Percentiles rank a stretch among this genome's conserved stretches.
phyloP scores from a whole-genome alignment of 2,797 vertebrate genomes.

The Leuciscus waleckii region DNA sequence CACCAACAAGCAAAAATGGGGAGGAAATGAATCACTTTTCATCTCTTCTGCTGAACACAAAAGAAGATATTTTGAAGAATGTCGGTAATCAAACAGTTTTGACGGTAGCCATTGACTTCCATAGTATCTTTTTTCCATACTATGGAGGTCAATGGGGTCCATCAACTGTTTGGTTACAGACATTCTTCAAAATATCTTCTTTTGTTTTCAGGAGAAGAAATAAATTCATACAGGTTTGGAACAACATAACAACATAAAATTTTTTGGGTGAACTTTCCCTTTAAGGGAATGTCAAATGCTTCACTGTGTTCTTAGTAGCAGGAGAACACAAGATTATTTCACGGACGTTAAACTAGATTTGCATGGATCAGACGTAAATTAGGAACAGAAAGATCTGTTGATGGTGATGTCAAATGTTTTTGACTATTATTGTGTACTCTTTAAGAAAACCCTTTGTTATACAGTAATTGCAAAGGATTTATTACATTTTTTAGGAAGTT shows the following conservation, averaged over 20 bases:
- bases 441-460: neutral
- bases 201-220: neutral
- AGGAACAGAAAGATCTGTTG: neutral
- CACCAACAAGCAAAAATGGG: neutral
- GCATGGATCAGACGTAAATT: neutral
- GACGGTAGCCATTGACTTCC: neutral
- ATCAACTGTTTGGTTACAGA: neutral
- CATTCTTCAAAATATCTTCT: neutral
- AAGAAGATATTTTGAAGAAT: no score
- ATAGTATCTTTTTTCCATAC: neutral
- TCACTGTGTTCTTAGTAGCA: neutral
- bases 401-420: neutral
- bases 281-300: slow-evolving; percentile 17
- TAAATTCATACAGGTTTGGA: neutral
- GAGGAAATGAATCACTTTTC: slow-evolving; percentile 8
- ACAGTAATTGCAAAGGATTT: neutral
- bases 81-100: no score
- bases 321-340: slow-evolving; percentile 8
- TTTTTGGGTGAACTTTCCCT: neutral
- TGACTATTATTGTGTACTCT: neutral
- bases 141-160: neutral
- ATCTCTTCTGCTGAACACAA: neutral
- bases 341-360: neutral
- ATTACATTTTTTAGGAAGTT: neutral
- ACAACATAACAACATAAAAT: neutral